Percentiles rank a stretch among this genome's conserved stretches.
Conservation (phyloP, 2,888 invertebrate genomes). For the Palloptera scutellata region DNA sequence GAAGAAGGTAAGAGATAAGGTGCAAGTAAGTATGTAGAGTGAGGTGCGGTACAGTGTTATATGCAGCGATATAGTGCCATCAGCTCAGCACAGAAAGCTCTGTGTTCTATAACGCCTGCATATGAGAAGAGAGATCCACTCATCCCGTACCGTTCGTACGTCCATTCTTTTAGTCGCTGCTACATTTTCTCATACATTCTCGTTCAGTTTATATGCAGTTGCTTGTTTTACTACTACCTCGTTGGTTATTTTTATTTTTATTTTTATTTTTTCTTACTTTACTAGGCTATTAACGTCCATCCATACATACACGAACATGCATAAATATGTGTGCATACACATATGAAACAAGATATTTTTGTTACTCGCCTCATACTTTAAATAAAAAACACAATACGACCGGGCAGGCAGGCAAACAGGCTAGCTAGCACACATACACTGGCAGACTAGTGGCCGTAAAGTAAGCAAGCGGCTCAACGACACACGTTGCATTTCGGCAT, state of each 20-base stretch:
- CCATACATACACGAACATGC: background rate
- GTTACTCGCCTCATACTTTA: constrained; percentile 12
- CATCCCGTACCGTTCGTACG: background rate
- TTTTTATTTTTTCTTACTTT: background rate
- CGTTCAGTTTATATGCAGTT: background rate
- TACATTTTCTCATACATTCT: constrained; percentile 1
- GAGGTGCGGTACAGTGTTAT: constrained; percentile 18
- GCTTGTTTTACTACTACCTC: background rate
- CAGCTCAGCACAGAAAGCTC: constrained; percentile 9
- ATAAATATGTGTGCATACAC: background rate
- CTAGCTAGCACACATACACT: background rate
- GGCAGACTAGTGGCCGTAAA: no score
- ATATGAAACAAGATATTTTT: constrained; percentile 38
- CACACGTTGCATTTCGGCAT: constrained; percentile 23
- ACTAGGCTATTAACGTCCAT: constrained; percentile 33
- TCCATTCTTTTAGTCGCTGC: background rate
- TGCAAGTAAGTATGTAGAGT: constrained; percentile 5
- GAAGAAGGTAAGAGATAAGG: constrained; percentile 16
- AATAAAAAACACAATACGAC: constrained; percentile 15
- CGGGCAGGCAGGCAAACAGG: constrained; percentile 15
- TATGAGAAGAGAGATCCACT: no score
- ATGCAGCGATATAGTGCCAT: constrained; percentile 17
- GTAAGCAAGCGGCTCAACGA: no score
- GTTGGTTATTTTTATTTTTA: no score
- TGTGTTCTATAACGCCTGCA: no score